Conservation (phyloP, 2,888 invertebrate genomes). For the Fragum sueziense region DNA sequence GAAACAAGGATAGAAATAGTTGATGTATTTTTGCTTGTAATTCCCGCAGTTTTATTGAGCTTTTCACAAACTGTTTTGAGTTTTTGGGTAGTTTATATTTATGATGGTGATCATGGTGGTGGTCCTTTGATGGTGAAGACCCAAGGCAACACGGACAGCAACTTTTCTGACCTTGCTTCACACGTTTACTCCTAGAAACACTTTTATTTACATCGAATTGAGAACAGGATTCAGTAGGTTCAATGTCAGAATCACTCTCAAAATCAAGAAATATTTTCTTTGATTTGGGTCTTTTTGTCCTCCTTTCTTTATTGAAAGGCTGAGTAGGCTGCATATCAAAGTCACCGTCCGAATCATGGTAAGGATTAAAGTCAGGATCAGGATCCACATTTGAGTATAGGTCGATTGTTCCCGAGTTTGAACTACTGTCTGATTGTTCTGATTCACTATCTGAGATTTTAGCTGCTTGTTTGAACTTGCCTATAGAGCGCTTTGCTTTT, state of each 20-base stretch:
- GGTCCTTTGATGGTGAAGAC: slow-evolving; percentile 5
- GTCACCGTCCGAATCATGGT: slow-evolving; percentile 47
- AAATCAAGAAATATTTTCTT: not conserved
- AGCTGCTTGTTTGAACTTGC: slow-evolving; percentile 26
- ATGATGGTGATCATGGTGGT: slow-evolving; percentile 11
- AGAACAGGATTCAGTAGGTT: not conserved
- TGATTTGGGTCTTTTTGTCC: not conserved
- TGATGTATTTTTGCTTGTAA: slow-evolving; percentile 60
- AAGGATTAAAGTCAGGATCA: slow-evolving; percentile 48
- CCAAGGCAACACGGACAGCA: slow-evolving; percentile 56
- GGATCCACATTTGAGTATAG: slow-evolving; percentile 5
- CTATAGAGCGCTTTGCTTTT: slow-evolving; percentile 36
- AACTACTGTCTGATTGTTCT: slow-evolving; percentile 32
- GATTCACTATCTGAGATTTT: slow-evolving; percentile 28
- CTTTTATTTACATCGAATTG: not conserved
- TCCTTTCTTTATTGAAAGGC: not conserved
- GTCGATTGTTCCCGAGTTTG: slow-evolving; percentile 31
- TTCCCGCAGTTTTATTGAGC: slow-evolving; percentile 43
- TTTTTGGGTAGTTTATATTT: slow-evolving; percentile 51
- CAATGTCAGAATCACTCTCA: not conserved
- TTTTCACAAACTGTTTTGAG: slow-evolving; percentile 53
- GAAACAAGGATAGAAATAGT: slow-evolving; percentile 60
- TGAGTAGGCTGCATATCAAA: slow-evolving; percentile 20
- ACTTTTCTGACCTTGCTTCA: slow-evolving; percentile 49
- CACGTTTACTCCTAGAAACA: slow-evolving; percentile 39